Percentiles rank a stretch among this genome's conserved stretches.
Conservation (phyloP, 2,113 vertebrate species). For the Mirounga angustirostris region DNA sequence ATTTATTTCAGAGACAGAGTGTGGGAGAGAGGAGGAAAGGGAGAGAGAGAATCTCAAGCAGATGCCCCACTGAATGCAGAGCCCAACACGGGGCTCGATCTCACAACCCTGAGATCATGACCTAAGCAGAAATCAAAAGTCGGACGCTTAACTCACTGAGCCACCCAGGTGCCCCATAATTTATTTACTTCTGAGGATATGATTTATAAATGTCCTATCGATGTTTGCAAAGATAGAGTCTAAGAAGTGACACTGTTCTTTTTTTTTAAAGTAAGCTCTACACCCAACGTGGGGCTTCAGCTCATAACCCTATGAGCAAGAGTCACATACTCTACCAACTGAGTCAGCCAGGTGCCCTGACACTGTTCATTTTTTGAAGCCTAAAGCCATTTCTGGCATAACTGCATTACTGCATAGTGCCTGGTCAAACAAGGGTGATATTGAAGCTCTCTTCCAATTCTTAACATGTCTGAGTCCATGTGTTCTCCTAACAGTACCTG, state of each 20-base stretch:
- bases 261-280: not conserved
- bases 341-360: not conserved
- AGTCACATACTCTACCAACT: not conserved
- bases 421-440: not conserved
- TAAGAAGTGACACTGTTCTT: not conserved
- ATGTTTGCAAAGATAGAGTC: not conserved
- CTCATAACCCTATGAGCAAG: not conserved
- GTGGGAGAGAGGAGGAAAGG: not conserved
- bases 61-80: not conserved
- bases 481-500: not conserved
- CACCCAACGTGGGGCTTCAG: not conserved
- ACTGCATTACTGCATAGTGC: not conserved
- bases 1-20: not conserved
- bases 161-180: not conserved
- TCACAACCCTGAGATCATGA: not conserved
- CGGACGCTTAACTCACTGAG: not conserved
- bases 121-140: not conserved
- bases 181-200: slow-evolving; percentile 32
- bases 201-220: not conserved
- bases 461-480: not conserved
- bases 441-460: not conserved
- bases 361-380: not conserved
- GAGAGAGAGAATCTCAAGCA: not conserved
- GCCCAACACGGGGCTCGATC: not conserved
- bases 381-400: not conserved